Evolutionary conservation across 2,113 vertebrate species (phyloP).

Genomic region (Connochaetes taurinus): DNA sequence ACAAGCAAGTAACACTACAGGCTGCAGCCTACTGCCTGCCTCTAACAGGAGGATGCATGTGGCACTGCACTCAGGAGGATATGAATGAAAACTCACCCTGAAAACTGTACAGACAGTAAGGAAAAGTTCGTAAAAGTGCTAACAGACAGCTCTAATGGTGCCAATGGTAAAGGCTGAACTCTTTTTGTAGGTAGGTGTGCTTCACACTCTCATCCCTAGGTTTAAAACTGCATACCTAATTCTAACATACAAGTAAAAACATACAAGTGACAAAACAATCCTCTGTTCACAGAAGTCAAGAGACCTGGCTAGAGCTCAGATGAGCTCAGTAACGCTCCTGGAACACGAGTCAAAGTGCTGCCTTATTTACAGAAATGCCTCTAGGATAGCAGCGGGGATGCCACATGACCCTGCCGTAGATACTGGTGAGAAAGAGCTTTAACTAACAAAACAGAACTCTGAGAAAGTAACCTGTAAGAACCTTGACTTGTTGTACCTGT

Average conservation of each 20-base stretch:
- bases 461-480: background rate
- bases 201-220: background rate
- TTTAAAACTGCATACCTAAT: background rate
- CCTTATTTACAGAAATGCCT: background rate
- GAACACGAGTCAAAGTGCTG: background rate
- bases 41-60: background rate
- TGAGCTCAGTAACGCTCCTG: background rate
- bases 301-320: background rate
- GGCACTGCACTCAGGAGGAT: background rate
- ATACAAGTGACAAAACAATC: background rate
- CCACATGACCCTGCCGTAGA: background rate
- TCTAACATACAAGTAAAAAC: slow-evolving; percentile 3
- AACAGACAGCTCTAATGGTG: background rate
- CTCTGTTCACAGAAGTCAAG: background rate
- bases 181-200: background rate
- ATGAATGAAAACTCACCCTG: background rate
- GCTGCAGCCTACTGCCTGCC: background rate
- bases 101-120: background rate
- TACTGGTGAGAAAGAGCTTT: background rate
- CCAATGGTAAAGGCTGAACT: background rate
- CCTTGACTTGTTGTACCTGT: background rate
- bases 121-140: background rate
- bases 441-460: background rate
- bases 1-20: background rate
- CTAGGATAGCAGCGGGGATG: background rate